Evolutionary conservation across 92 coral and sea anemone species (phyloP).

Genomic region (Paramuricea clavata): DNA sequence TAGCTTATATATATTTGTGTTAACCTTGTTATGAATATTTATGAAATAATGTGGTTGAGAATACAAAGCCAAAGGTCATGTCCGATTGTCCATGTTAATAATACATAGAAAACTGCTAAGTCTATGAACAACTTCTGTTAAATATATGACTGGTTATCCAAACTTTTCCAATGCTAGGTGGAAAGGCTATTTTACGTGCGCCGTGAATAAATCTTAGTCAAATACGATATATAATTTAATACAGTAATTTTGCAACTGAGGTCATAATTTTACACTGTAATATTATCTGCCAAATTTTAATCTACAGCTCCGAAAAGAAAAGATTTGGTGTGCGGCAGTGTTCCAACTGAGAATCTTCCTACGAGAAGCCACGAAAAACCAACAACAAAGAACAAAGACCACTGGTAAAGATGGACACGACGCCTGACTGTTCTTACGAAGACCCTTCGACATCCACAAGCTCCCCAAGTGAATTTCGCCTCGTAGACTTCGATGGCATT

Average conservation of each 20-base stretch:
- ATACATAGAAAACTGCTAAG: background rate
- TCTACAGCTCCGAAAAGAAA: conserved; percentile 11
- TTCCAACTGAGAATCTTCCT: background rate
- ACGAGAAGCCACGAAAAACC: conserved; percentile 1
- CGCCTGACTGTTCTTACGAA: background rate
- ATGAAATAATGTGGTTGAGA: background rate
- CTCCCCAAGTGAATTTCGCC: background rate
- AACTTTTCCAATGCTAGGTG: background rate
- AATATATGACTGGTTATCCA: background rate
- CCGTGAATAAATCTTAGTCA: background rate
- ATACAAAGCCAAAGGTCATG: background rate
- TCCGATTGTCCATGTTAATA: background rate
- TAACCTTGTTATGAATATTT: background rate
- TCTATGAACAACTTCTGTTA: background rate
- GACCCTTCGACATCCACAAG: background rate
- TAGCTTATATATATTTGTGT: background rate
- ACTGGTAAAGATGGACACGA: conserved; percentile 2
- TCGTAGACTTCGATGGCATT: background rate
- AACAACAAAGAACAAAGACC: background rate
- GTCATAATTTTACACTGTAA: background rate
- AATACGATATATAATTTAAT: too few species aligned
- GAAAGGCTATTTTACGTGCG: background rate
- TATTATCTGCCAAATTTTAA: background rate
- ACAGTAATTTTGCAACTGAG: too few species aligned
- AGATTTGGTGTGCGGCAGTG: conserved; percentile 10